These are phyloP conservation scores for Champsocephalus gunnari DNA, from an alignment of 2,797 vertebrate genomes.

Conservation along the genomic window DNA sequence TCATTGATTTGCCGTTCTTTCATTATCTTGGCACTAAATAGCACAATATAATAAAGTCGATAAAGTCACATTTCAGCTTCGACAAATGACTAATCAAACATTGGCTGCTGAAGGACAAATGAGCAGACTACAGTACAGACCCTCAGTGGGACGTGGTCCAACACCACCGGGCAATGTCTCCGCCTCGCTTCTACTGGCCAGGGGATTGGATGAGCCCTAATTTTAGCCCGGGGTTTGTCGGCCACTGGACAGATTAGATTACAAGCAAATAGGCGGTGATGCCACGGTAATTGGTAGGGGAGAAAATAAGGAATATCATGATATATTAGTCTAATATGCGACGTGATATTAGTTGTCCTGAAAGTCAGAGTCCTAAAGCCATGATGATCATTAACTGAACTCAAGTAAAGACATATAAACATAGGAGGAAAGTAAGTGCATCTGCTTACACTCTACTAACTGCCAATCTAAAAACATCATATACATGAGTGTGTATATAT, in stretches of 20 bases:
- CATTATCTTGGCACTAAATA: conserved; percentile 6
- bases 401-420: not conserved
- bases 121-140: conserved; percentile 24
- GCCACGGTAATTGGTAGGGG: not conserved
- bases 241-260: conserved; percentile 57
- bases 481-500: too few relatives aligned
- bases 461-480: too few relatives aligned
- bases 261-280: conserved; percentile 40
- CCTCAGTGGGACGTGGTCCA: conserved; percentile 19
- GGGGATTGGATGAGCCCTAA: conserved; percentile 74
- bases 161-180: conserved; percentile 16
- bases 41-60: conserved; percentile 27
- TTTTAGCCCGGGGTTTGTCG: conserved; percentile 61
- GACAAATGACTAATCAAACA: conserved; percentile 42
- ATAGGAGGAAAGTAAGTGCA: not conserved
- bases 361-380: not conserved
- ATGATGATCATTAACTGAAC: not conserved
- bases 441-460: too few relatives aligned
- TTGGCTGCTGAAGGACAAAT: conserved; percentile 1
- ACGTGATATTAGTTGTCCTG: not conserved
- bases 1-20: conserved; percentile 30
- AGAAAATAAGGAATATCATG: conserved; percentile 14
- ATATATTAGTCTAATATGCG: conserved; percentile 12
- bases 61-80: conserved; percentile 15
- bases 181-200: conserved; percentile 23